These are phyloP conservation scores for Semnornis frantzii DNA, from an alignment of 2,113 vertebrate genomes.

Conservation along the genomic window DNA sequence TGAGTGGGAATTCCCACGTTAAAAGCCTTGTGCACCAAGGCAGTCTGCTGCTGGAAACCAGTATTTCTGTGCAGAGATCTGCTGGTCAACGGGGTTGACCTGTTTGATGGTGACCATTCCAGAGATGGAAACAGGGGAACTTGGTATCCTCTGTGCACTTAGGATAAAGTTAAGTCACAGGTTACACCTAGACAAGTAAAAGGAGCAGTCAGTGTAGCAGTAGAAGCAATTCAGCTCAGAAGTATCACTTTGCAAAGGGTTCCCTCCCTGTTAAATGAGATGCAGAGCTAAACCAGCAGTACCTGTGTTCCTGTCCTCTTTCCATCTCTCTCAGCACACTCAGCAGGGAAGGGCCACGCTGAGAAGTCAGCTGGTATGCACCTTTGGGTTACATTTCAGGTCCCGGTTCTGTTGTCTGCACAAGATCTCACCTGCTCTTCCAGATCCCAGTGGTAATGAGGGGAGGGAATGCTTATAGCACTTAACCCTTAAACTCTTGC, in stretches of 20 bases:
- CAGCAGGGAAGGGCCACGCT: not conserved
- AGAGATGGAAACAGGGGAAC: accelerated
- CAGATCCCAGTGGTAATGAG: not conserved
- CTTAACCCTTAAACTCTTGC: not conserved
- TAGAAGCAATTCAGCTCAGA: accelerated
- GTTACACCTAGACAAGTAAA: not conserved
- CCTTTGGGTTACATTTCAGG: not conserved
- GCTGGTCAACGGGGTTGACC: accelerated
- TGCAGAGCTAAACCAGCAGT: not conserved
- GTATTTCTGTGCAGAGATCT: accelerated
- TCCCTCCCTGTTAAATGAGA: not conserved
- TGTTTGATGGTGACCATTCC: accelerated
- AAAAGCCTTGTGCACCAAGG: not conserved
- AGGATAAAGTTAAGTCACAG: accelerated
- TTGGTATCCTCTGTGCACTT: not conserved
- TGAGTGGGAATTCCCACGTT: accelerated
- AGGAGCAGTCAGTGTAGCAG: accelerated
- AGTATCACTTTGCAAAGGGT: not conserved
- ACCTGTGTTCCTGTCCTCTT: not conserved
- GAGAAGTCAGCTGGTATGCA: not conserved
- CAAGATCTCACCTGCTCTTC: not conserved
- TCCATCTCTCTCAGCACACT: accelerated
- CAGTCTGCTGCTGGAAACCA: accelerated
- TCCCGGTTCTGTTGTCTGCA: not conserved
- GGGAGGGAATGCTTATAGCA: not conserved